phyloP scores from a whole-genome alignment of 2,888 invertebrate genomes.

The Pogonocherus hispidulus region DNA sequence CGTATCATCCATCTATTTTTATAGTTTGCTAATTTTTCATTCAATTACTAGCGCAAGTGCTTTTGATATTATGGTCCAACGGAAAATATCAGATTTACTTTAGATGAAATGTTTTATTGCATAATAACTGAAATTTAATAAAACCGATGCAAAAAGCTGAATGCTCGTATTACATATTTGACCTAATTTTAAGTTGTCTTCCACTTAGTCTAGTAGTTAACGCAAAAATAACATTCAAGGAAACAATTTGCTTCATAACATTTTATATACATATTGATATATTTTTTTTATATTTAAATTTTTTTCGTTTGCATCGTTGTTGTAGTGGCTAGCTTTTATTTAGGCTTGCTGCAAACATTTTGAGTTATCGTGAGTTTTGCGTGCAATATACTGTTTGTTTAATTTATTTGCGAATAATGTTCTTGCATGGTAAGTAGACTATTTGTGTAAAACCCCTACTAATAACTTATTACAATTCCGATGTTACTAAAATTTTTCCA shows the following conservation, averaged over 20 bases:
- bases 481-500: slow-evolving; percentile 57
- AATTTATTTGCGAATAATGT: slow-evolving; percentile 44
- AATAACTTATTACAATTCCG: slow-evolving; percentile 42
- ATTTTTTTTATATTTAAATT: slow-evolving; percentile 32
- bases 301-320: slow-evolving; percentile 33
- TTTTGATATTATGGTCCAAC: too few relatives aligned
- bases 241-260: slow-evolving; percentile 7
- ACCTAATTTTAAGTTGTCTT: too few relatives aligned
- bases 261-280: slow-evolving; percentile 6
- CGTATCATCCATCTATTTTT: too few relatives aligned
- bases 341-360: slow-evolving; percentile 32
- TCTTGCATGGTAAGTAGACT: slow-evolving; percentile 65
- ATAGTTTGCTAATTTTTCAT: too few relatives aligned
- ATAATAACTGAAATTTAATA: too few relatives aligned
- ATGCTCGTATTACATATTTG: too few relatives aligned
- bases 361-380: slow-evolving; percentile 42
- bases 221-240: slow-evolving; percentile 8
- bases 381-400: slow-evolving; percentile 40
- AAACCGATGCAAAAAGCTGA: too few relatives aligned
- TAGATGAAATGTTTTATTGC: too few relatives aligned
- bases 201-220: too few relatives aligned
- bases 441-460: slow-evolving; percentile 39
- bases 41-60: too few relatives aligned
- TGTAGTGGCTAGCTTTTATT: slow-evolving; percentile 33
- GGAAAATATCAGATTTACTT: too few relatives aligned